A percentile compares a stretch with the other conserved stretches of the same genome.
These are phyloP conservation scores for Agrotis exclamationis DNA, from an alignment of 2,888 invertebrate species.

Conservation along the genomic window DNA sequence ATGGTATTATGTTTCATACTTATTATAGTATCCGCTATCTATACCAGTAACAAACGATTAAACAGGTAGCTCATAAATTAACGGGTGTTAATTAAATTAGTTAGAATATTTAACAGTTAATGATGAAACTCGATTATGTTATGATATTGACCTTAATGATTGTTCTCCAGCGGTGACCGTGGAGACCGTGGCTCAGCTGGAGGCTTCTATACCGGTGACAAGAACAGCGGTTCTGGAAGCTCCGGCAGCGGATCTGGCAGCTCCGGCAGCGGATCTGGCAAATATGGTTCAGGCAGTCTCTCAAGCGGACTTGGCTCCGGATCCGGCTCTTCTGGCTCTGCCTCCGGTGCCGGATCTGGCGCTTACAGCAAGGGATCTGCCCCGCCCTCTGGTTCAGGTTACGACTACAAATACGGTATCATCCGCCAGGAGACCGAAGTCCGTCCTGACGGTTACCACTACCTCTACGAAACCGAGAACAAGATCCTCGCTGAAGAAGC, in stretches of 20 bases:
- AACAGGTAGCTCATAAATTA: slow-evolving; percentile 17
- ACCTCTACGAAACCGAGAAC: slow-evolving; percentile 88
- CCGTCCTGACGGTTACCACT: slow-evolving; percentile 84
- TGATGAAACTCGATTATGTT: slow-evolving; percentile 24
- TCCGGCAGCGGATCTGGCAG: slow-evolving; percentile 40
- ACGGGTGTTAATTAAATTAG: slow-evolving; percentile 26
- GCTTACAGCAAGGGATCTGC: slow-evolving; percentile 34
- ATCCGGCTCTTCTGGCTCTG: not conserved
- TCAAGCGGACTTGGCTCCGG: not conserved
- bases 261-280: slow-evolving; percentile 12
- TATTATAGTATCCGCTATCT: slow-evolving; percentile 7
- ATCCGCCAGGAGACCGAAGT: slow-evolving; percentile 84
- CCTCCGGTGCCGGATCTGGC: slow-evolving; percentile 13
- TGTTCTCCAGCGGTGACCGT: slow-evolving; percentile 63
- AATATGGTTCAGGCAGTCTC: not conserved
- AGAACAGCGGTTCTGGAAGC: slow-evolving; percentile 45
- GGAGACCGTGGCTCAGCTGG: slow-evolving; percentile 74
- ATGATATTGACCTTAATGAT: slow-evolving; percentile 27
- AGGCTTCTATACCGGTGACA: slow-evolving; percentile 68
- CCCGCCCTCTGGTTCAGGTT: slow-evolving; percentile 58
- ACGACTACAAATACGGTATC: slow-evolving; percentile 85
- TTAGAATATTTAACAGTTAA: slow-evolving; percentile 42
- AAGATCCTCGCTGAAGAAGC: slow-evolving; percentile 87
- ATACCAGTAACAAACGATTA: slow-evolving; percentile 5
- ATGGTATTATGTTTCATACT: not conserved